Conservation (phyloP, 2,113 vertebrate species). For the Myotis yumanensis region DNA sequence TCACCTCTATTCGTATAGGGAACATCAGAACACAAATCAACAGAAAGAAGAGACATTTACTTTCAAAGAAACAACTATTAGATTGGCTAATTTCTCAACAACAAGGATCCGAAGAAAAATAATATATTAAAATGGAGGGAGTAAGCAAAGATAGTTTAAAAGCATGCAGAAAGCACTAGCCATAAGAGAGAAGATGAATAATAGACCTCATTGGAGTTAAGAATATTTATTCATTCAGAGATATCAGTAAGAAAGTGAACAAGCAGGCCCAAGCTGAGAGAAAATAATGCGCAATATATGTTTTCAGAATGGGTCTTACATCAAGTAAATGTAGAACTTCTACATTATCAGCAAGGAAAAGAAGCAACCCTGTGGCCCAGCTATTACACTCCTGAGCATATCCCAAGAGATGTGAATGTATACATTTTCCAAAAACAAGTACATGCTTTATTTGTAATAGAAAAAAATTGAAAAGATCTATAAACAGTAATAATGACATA, state of each 20-base stretch:
- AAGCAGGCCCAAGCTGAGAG: not conserved
- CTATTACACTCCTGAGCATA: not conserved
- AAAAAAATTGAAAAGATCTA: not conserved
- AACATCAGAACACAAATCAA: not conserved
- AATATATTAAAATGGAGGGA: not conserved
- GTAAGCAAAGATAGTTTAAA: not conserved
- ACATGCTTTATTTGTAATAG: not conserved
- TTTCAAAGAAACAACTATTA: not conserved
- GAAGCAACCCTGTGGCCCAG: not conserved
- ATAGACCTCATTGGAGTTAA: not conserved
- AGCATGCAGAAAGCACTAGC: not conserved
- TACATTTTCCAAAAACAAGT: not conserved
- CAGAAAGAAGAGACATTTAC: not conserved
- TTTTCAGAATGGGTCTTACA: not conserved
- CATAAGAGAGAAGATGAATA: not conserved
- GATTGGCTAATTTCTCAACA: not conserved
- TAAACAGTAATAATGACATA: slow-evolving; percentile 13
- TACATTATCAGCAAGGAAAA: not conserved
- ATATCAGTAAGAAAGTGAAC: not conserved
- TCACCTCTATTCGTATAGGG: not conserved
- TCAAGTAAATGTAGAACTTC: not conserved
- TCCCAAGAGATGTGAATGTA: not conserved
- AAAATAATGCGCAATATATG: not conserved
- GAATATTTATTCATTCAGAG: not conserved
- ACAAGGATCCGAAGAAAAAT: not conserved